These are phyloP conservation scores for Chromoteleia sp. DNA, from an alignment of 2,888 invertebrate genomes.

Conservation along the genomic window DNA sequence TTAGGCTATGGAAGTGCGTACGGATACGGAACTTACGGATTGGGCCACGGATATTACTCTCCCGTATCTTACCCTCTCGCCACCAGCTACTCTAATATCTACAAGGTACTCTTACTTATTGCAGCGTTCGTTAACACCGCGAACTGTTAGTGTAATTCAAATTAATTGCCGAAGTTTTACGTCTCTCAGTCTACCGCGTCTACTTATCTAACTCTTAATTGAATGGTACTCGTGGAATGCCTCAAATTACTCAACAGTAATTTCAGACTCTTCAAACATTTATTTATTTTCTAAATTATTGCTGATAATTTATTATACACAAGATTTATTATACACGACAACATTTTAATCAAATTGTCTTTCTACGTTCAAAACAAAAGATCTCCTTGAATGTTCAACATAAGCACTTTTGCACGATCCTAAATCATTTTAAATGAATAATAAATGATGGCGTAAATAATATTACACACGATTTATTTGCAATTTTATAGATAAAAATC, in stretches of 20 bases:
- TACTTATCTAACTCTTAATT: slow-evolving; percentile 37
- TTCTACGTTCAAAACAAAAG: too few species aligned
- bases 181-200: neutral
- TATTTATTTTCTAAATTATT: too few species aligned
- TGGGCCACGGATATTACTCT: slow-evolving; percentile 72
- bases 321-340: too few species aligned
- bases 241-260: slow-evolving; percentile 9
- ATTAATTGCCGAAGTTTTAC: slow-evolving; percentile 38
- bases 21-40: slow-evolving; percentile 74
- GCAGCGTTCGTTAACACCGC: slow-evolving; percentile 33
- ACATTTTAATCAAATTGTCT: too few species aligned
- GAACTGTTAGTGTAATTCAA: slow-evolving; percentile 32
- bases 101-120: slow-evolving; percentile 76
- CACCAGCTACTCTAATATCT: slow-evolving; percentile 80
- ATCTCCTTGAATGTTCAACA: too few species aligned
- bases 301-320: too few species aligned
- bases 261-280: slow-evolving; percentile 13
- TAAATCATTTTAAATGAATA: too few species aligned
- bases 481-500: too few species aligned
- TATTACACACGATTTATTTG: too few species aligned
- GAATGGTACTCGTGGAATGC: slow-evolving; percentile 11
- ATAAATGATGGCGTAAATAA: too few species aligned
- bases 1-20: slow-evolving; percentile 72
- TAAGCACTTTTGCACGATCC: too few species aligned
- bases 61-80: slow-evolving; percentile 75